A percentile compares a stretch with the other conserved stretches of the same genome.
Evolutionary conservation across 2,888 invertebrate genomes (phyloP).

Genomic region (Xestia c-nigrum): DNA sequence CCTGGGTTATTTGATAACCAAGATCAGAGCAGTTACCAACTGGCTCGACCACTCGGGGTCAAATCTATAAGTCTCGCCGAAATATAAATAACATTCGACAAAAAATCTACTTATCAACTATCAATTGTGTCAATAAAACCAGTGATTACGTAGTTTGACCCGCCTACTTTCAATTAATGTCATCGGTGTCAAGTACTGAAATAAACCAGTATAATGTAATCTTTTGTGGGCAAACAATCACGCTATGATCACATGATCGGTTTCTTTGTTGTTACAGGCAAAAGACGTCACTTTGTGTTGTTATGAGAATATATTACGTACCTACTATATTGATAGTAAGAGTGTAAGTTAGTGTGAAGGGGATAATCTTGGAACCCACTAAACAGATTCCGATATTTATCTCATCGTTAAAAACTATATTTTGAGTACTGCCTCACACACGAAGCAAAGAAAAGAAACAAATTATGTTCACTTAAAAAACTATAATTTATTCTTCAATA

Average conservation of each 20-base stretch:
- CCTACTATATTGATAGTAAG: neutral
- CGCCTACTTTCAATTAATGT: conserved; percentile 44
- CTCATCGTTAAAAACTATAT: neutral
- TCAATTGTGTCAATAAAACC: conserved; percentile 40
- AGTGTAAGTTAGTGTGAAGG: neutral
- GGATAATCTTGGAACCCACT: neutral
- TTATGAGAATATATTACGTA: neutral
- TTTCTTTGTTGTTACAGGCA: conserved; percentile 7
- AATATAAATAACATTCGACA: conserved; percentile 41
- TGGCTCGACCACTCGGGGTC: neutral
- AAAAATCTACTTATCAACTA: conserved; percentile 31
- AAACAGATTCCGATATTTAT: neutral
- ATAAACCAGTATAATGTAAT: conserved; percentile 38
- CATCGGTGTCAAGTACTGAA: conserved; percentile 38
- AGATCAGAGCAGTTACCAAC: conserved; percentile 17
- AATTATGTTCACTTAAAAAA: conserved; percentile 16
- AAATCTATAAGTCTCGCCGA: conserved; percentile 17
- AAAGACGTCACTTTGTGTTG: neutral
- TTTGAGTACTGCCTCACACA: too few relatives aligned
- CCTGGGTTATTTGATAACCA: neutral
- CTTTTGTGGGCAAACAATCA: conserved; percentile 14
- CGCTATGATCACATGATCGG: conserved; percentile 18
- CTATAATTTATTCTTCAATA: conserved; percentile 58
- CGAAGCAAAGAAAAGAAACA: conserved; percentile 3
- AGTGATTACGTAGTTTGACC: conserved; percentile 31